phyloP scores from a whole-genome alignment of 2,888 invertebrate species.

The Leptinotarsa juncta region DNA sequence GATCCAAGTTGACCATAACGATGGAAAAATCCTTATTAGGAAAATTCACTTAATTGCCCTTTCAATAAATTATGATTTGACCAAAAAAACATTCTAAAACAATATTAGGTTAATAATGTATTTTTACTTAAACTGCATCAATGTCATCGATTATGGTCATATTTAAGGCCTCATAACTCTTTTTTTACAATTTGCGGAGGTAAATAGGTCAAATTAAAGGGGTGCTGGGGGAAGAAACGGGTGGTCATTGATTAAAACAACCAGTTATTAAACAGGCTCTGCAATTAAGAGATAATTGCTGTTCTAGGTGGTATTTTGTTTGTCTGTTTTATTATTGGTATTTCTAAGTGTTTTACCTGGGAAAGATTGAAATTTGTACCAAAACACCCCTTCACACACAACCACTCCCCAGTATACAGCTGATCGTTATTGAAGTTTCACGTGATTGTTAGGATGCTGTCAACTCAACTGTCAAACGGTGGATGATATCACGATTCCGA shows the following conservation, averaged over 20 bases:
- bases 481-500: too few species aligned
- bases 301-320: not conserved
- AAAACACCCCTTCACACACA: slow-evolving; percentile 61
- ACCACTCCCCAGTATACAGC: slow-evolving; percentile 66
- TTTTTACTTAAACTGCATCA: not conserved
- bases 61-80: not conserved
- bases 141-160: not conserved
- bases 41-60: not conserved
- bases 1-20: not conserved
- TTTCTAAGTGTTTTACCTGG: slow-evolving; percentile 47
- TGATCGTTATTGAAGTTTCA: slow-evolving; percentile 65
- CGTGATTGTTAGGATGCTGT: slow-evolving; percentile 58
- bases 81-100: slow-evolving; percentile 12
- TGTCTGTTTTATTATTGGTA: slow-evolving; percentile 27
- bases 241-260: slow-evolving; percentile 20
- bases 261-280: not conserved
- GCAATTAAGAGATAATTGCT: not conserved
- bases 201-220: slow-evolving; percentile 32
- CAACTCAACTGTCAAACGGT: not conserved
- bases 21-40: not conserved
- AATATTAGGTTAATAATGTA: slow-evolving; percentile 27
- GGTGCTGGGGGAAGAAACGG: slow-evolving; percentile 29
- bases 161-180: not conserved
- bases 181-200: not conserved
- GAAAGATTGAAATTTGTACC: slow-evolving; percentile 45